A percentile compares a stretch with the other conserved stretches of the same genome.
Evolutionary conservation across 2,113 vertebrate genomes (phyloP).

Genomic region (Gnathonemus longibarbis): DNA sequence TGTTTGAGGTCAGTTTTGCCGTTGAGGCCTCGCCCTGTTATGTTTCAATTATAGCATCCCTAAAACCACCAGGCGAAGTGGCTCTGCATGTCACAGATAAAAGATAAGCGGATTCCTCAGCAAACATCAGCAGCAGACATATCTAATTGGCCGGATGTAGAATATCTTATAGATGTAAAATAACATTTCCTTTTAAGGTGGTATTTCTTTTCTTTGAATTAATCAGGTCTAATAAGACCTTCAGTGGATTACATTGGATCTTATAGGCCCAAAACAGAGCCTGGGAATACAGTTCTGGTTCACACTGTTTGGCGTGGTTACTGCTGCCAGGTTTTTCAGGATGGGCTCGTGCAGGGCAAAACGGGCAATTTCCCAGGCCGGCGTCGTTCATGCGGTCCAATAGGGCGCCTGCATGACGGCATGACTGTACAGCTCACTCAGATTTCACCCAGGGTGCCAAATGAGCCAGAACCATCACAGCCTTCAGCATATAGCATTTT

Average conservation of each 20-base stretch:
- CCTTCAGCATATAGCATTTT: background rate
- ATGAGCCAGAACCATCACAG: background rate
- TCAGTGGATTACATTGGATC: background rate
- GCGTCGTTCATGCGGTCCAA: background rate
- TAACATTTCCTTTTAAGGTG: background rate
- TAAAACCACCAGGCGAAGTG: background rate
- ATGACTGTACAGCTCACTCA: background rate
- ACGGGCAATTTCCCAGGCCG: background rate
- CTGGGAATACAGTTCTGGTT: background rate
- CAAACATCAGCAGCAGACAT: background rate
- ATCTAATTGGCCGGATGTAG: background rate
- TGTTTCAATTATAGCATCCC: background rate
- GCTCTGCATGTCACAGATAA: background rate
- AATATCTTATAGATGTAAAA: background rate
- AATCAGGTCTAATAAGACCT: background rate
- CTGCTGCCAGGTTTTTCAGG: background rate
- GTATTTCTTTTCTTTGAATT: background rate
- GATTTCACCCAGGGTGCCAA: background rate
- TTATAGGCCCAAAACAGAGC: background rate
- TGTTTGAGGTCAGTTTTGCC: background rate
- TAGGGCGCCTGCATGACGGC: background rate
- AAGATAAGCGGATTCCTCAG: background rate
- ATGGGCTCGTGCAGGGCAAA: background rate
- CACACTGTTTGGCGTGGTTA: background rate
- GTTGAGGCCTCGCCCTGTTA: background rate